Conservation (phyloP, 1,140 invertebrate species). For the Brachionus koreanus region DNA sequence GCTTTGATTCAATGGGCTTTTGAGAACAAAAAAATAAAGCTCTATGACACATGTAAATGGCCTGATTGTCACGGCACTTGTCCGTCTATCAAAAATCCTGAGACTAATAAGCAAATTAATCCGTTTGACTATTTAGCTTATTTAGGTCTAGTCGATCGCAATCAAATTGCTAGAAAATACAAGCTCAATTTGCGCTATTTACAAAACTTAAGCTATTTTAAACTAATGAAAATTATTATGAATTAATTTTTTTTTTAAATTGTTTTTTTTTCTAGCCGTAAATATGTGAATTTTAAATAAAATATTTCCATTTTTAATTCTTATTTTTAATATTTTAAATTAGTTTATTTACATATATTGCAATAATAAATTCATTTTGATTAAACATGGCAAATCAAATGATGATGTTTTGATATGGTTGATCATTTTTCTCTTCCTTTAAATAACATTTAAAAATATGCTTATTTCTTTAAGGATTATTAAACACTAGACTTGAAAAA, state of each 20-base stretch:
- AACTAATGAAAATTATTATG: slow-evolving; percentile 20
- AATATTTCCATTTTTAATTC: background rate
- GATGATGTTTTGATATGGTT: no score
- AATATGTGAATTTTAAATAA: background rate
- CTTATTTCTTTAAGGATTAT: no score
- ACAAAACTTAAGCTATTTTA: slow-evolving; percentile 14
- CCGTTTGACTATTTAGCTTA: slow-evolving; percentile 16
- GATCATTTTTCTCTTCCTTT: no score
- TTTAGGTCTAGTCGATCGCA: background rate
- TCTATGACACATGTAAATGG: background rate
- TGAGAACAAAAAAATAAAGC: background rate
- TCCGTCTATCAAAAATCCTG: slow-evolving; percentile 1
- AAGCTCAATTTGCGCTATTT: background rate
- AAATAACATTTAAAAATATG: no score
- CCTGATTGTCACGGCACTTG: slow-evolving; percentile 4
- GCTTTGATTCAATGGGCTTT: background rate
- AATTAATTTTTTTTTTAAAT: background rate
- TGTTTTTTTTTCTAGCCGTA: background rate
- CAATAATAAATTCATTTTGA: no score
- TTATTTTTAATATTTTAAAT: no score
- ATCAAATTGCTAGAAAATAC: background rate
- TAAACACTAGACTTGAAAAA: no score
- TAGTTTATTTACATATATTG: no score
- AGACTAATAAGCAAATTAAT: background rate
- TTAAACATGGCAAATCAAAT: no score